Base-by-base conservation (phyloP, 2,888 invertebrate genomes). In the Argyra leucocephala region DNA sequence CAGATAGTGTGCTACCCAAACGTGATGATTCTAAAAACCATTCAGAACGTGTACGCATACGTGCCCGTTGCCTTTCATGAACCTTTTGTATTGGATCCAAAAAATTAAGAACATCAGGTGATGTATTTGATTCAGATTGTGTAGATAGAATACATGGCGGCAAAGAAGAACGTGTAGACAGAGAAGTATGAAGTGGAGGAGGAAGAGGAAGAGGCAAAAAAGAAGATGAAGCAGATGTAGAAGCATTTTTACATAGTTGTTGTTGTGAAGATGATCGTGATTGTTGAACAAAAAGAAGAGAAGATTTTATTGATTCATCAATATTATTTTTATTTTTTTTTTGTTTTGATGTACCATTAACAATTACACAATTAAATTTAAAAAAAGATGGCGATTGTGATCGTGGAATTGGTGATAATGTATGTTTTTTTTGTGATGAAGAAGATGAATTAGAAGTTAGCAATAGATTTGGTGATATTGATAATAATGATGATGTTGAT, bases 21-120 rank as follows among this genome's bases (percentile, higher is more conserved):
- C 64, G 22, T 70, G 67, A 64, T 68, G 65, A 61, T 69, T 77
- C 76, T 80, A 93, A 86, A 83, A 96, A 97, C 97, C 97, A 98
- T 83, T 97, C 96, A 67, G 96, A 96, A 73, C 97, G 88, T 71
- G 96, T 95, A 78, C 93, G 88, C 93, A 98, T 95, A 73, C 97
- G 86, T 78, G 93, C 93, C 70, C 96, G 90, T 84, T 98, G 97
- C 77, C 95, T 86, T 83, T 95, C 94, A 83, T 95, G 94, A 74
- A 96, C 95, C 91, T 93, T 72, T 66, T 61, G 26, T 26, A 61
- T 61, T 9, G 61, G 31, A 61, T 61, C 61, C 48, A 48, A 48
- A 48, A 48, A 48, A 48, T 48, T 15, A 48, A 48, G 48, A 48
- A 48, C 48, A 48, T 48, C 48, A 48, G 48, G 48, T 48, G 48